A percentile compares a stretch with the other conserved stretches of the same genome.
These are phyloP conservation scores for Mormoops blainvillei DNA, from an alignment of 2,113 vertebrate species.

Conservation along the genomic window DNA sequence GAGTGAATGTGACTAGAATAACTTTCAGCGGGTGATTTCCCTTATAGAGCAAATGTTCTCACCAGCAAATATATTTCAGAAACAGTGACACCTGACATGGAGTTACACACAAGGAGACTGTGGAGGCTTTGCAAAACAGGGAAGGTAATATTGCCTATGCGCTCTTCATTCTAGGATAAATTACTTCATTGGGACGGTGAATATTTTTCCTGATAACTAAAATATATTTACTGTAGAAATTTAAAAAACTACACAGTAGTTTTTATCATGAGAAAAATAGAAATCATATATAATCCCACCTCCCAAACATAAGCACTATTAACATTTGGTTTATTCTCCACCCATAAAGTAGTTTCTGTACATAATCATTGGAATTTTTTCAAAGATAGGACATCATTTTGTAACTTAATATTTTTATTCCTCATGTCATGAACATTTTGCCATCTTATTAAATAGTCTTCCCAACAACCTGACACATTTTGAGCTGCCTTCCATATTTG, in stretches of 20 bases:
- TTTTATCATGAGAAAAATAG: background rate
- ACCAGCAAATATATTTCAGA: background rate
- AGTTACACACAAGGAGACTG: background rate
- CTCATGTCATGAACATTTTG: background rate
- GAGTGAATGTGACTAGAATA: background rate
- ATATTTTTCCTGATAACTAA: background rate
- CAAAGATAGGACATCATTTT: background rate
- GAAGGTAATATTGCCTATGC: background rate
- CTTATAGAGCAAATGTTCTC: background rate
- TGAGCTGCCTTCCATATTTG: background rate
- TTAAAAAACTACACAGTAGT: background rate
- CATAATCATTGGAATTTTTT: background rate
- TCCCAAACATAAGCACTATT: background rate
- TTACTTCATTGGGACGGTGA: background rate
- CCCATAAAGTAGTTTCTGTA: background rate
- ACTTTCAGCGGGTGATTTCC: background rate
- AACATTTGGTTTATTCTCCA: background rate
- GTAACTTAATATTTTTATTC: background rate
- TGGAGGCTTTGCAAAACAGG: background rate
- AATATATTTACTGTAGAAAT: background rate
- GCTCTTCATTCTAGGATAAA: background rate
- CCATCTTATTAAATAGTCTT: background rate
- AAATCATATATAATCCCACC: background rate
- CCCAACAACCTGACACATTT: background rate
- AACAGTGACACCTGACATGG: background rate